These are phyloP conservation scores for Temnothorax longispinosus DNA, from an alignment of 1,140 invertebrate genomes.

Conservation along the genomic window DNA sequence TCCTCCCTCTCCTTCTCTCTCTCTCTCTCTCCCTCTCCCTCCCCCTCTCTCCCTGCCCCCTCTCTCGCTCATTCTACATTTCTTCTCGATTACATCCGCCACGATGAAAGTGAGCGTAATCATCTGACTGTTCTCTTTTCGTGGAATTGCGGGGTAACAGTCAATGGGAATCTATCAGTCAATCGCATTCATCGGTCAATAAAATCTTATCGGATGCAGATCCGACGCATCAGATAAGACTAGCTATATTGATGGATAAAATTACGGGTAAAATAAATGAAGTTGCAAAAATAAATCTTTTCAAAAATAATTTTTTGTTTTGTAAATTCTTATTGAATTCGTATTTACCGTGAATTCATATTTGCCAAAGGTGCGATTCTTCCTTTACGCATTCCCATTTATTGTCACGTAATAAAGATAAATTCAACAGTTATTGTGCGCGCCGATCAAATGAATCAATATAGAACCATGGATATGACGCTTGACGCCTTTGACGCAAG, in stretches of 20 bases:
- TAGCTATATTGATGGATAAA: background rate
- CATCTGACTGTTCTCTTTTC: slow-evolving; percentile 28
- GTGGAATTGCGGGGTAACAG: background rate
- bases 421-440: slow-evolving; percentile 5
- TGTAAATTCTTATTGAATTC: background rate
- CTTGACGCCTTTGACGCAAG: slow-evolving; percentile 28
- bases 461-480: slow-evolving; percentile 29
- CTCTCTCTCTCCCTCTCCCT: background rate
- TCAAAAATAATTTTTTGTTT: background rate
- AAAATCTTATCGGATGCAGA: slow-evolving; percentile 58
- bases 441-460: slow-evolving; percentile 51
- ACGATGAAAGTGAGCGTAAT: slow-evolving; percentile 32
- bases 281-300: background rate
- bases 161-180: slow-evolving; percentile 28
- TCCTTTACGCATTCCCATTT: slow-evolving; percentile 3
- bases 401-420: slow-evolving; percentile 48
- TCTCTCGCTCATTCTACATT: background rate
- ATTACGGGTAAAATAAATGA: background rate
- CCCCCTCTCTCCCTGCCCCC: background rate
- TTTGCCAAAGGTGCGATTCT: slow-evolving; percentile 16
- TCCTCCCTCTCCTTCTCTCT: no score
- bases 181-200: slow-evolving; percentile 55
- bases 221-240: slow-evolving; percentile 32
- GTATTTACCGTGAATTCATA: no score
- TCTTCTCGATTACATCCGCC: slow-evolving; percentile 32